phyloP scores from a whole-genome alignment of 2,797 vertebrate species.

The Dicrostonyx torquatus region DNA sequence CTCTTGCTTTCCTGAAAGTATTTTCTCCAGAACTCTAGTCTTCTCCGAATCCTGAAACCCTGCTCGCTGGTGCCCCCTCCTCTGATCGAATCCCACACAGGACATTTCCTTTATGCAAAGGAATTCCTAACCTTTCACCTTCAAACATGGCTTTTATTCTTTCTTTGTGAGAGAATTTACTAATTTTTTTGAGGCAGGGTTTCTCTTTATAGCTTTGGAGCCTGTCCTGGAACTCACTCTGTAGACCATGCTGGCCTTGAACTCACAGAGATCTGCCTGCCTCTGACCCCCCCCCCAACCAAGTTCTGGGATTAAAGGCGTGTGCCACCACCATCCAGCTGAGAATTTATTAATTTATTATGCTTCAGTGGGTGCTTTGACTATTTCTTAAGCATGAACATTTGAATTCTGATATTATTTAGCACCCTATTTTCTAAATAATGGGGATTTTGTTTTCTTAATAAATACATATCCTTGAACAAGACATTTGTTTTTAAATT shows the following conservation, averaged over 20 bases:
- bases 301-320: no score
- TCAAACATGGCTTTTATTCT: neutral
- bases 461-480: neutral
- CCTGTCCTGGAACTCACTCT: no score
- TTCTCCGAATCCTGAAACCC: neutral
- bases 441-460: neutral
- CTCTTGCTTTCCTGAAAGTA: neutral
- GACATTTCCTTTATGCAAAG: neutral
- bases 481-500: slow-evolving; percentile 35
- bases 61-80: neutral
- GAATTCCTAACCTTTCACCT: neutral
- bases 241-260: no score
- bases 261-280: no score
- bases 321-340: no score
- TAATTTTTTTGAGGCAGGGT: neutral
- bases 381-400: slow-evolving; percentile 1
- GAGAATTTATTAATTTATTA: neutral
- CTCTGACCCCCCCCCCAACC: no score
- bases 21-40: neutral
- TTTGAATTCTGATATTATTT: neutral
- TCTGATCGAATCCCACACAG: neutral
- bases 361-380: neutral
- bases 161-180: neutral
- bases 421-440: neutral
- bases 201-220: no score